These are phyloP conservation scores for Xylota sylvarum DNA, from an alignment of 2,888 invertebrate genomes.

Conservation along the genomic window DNA sequence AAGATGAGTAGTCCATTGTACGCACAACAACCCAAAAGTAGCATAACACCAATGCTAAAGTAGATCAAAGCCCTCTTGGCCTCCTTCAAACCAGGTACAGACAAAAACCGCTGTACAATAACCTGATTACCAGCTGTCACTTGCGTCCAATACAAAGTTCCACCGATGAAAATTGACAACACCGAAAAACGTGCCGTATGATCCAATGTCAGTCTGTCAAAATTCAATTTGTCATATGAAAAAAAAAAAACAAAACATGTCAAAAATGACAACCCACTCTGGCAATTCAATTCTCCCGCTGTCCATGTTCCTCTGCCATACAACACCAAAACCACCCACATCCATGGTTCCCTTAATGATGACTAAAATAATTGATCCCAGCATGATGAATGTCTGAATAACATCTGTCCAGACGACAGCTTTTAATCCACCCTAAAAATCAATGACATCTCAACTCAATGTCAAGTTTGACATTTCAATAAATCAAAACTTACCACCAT, in stretches of 20 bases:
- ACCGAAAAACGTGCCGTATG: constrained; percentile 92
- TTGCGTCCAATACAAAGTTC: constrained; percentile 91
- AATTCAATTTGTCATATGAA: neutral
- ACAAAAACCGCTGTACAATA: constrained; percentile 93
- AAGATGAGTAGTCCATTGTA: constrained; percentile 91
- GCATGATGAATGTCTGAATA: constrained; percentile 91
- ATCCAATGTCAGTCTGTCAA: constrained; percentile 90
- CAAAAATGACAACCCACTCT: constrained; percentile 85
- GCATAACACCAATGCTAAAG: constrained; percentile 88
- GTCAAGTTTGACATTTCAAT: neutral
- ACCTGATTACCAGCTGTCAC: constrained; percentile 92
- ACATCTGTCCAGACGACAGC: constrained; percentile 94
- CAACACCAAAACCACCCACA: constrained; percentile 89
- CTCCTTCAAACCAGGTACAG: constrained; percentile 89
- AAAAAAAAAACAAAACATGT: neutral
- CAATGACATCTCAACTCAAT: constrained; percentile 82
- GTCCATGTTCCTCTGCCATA: constrained; percentile 88
- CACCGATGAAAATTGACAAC: constrained; percentile 91
- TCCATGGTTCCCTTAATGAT: constrained; percentile 91
- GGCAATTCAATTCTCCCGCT: constrained; percentile 90
- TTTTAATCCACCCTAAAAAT: constrained; percentile 89
- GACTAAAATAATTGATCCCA: constrained; percentile 90
- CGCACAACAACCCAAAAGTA: constrained; percentile 88
- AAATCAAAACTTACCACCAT: constrained; percentile 89
- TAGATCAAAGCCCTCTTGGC: constrained; percentile 89